phyloP scores from a whole-genome alignment of 2,113 vertebrate genomes.

The Lycaon pictus region DNA sequence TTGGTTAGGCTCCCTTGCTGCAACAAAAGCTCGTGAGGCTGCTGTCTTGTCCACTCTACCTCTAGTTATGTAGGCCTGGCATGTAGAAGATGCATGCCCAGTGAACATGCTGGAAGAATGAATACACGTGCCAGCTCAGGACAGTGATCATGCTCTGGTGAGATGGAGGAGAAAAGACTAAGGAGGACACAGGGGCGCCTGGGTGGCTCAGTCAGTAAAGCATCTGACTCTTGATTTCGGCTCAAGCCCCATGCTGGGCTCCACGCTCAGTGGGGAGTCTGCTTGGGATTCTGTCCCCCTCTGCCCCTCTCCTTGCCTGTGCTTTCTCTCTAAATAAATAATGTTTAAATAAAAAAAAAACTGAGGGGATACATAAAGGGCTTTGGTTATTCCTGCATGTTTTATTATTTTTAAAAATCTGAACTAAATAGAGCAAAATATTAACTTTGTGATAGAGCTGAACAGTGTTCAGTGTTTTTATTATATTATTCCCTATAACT shows the following conservation, averaged over 20 bases:
- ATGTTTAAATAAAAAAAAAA: no score
- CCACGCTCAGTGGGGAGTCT: no score
- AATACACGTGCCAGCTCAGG: neutral
- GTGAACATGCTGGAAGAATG: neutral
- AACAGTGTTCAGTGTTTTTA: neutral
- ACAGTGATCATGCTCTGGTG: neutral
- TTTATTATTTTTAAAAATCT: neutral
- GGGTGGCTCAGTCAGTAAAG: no score
- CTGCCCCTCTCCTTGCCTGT: no score
- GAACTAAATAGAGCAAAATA: neutral
- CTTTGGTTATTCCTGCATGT: neutral
- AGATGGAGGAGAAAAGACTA: neutral
- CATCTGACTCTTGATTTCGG: no score
- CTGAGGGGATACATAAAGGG: neutral
- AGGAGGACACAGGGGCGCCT: no score
- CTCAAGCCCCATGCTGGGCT: no score
- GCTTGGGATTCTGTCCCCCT: no score
- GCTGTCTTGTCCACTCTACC: neutral
- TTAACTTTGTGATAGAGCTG: neutral
- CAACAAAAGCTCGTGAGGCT: neutral
- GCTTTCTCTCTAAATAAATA: no score
- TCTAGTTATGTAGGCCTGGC: neutral
- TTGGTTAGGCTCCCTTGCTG: neutral
- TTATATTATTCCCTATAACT: neutral
- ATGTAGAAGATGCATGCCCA: neutral